Conservation (phyloP, 64 coral and sea anemone genomes). For the Montipora efflorescens region DNA sequence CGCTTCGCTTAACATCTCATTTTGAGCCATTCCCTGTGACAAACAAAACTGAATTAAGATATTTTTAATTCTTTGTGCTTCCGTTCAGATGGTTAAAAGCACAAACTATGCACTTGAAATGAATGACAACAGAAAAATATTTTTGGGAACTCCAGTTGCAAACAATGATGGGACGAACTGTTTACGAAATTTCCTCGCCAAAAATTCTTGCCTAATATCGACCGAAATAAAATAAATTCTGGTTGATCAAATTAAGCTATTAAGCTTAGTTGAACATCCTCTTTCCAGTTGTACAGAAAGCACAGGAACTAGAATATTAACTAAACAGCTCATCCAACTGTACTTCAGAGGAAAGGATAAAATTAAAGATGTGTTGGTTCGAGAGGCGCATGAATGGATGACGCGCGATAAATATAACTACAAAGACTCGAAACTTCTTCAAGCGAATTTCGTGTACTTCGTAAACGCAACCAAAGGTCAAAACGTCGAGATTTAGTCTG, state of each 20-base stretch:
- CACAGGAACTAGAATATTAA: not conserved
- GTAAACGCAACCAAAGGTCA: not conserved
- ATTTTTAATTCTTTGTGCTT: conserved; percentile 28
- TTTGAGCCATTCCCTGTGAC: not conserved
- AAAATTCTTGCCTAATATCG: not conserved
- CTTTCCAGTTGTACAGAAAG: not conserved
- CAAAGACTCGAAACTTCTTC: not conserved
- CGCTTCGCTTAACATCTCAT: not conserved
- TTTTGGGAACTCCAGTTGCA: not conserved
- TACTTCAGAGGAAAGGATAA: not conserved
- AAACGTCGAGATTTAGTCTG: conserved; percentile 22
- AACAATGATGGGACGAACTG: not conserved
- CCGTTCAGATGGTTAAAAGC: not conserved
- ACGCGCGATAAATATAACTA: not conserved
- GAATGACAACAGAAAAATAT: not conserved
- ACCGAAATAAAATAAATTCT: not conserved
- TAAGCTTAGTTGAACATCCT: too few species aligned
- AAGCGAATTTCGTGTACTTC: too few species aligned
- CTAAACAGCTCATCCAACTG: not conserved
- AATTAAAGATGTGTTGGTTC: not conserved
- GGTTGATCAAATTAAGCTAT: not conserved
- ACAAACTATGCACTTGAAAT: not conserved
- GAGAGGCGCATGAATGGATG: not conserved
- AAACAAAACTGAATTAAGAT: not conserved
- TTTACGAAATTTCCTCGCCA: not conserved